Percentiles rank a stretch among this genome's conserved stretches.
Evolutionary conservation across 2,888 invertebrate genomes (phyloP).

Genomic region (Epistrophella euchroma): DNA sequence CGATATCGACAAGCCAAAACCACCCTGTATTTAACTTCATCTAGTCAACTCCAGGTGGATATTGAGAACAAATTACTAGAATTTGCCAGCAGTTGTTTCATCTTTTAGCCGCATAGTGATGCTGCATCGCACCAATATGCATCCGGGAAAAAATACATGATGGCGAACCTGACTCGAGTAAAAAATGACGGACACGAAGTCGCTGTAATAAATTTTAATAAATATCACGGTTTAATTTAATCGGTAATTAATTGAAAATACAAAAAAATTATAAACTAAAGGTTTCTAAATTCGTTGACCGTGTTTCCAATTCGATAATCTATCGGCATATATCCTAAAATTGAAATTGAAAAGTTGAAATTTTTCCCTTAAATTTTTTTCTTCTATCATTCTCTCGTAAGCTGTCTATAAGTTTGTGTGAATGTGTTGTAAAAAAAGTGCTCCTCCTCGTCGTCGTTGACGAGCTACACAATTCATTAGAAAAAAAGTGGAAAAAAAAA

Average conservation of each 20-base stretch:
- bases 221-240: slow-evolving; percentile 79
- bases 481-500: slow-evolving; percentile 63
- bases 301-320: slow-evolving; percentile 73
- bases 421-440: slow-evolving; percentile 58
- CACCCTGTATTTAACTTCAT: neutral
- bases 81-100: slow-evolving; percentile 70
- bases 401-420: slow-evolving; percentile 71
- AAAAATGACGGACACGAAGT: slow-evolving; percentile 78
- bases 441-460: slow-evolving; percentile 32
- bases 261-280: slow-evolving; percentile 73
- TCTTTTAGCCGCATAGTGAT: slow-evolving; percentile 66
- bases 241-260: slow-evolving; percentile 79
- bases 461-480: slow-evolving; percentile 62
- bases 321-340: slow-evolving; percentile 57
- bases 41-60: slow-evolving; percentile 33
- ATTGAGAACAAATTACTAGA: slow-evolving; percentile 3
- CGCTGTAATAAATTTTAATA: slow-evolving; percentile 79
- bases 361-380: slow-evolving; percentile 75
- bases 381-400: slow-evolving; percentile 57
- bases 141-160: slow-evolving; percentile 86
- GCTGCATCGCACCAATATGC: slow-evolving; percentile 79
- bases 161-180: slow-evolving; percentile 86
- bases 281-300: slow-evolving; percentile 60
- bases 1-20: too few relatives aligned
- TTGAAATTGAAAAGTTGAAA: slow-evolving; percentile 76